These are phyloP conservation scores for Euura saliciscinereae DNA, from an alignment of 1,140 invertebrate genomes.

Conservation along the genomic window DNA sequence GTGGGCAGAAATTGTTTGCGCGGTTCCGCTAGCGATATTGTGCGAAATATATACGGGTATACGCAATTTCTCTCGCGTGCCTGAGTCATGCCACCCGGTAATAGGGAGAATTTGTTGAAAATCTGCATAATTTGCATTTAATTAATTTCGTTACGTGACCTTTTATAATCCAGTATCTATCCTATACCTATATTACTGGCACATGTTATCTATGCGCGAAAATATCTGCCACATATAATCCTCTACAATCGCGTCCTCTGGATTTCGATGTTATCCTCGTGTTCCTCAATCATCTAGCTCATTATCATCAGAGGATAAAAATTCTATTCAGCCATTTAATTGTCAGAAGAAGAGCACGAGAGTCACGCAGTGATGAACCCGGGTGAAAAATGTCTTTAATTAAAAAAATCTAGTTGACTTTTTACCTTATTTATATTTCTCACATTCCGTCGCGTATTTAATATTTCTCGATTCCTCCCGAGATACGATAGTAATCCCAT, in stretches of 20 bases:
- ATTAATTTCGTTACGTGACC: constrained; percentile 47
- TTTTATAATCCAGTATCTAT: background rate
- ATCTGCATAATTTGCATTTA: constrained; percentile 51
- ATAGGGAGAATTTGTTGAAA: constrained; percentile 45
- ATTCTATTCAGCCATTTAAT: background rate
- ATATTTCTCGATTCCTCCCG: background rate
- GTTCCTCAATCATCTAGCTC: background rate
- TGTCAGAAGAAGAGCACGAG: background rate
- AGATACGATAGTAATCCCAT: background rate
- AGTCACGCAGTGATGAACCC: background rate
- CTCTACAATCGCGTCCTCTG: background rate
- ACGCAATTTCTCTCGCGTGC: constrained; percentile 16
- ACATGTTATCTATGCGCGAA: background rate
- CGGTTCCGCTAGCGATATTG: constrained; percentile 32
- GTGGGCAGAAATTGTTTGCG: constrained; percentile 52
- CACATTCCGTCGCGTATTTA: background rate
- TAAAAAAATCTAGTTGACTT: background rate
- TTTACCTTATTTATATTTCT: constrained; percentile 1
- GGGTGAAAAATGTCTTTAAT: background rate
- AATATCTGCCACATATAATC: background rate
- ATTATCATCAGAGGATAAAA: background rate
- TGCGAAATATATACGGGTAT: constrained; percentile 21
- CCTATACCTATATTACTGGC: background rate
- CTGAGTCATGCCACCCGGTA: background rate
- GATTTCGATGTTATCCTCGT: background rate